Percentiles rank a stretch among this genome's conserved stretches.
These are phyloP conservation scores for Ataeniobius toweri DNA, from an alignment of 2,797 vertebrate species.

Conservation along the genomic window DNA sequence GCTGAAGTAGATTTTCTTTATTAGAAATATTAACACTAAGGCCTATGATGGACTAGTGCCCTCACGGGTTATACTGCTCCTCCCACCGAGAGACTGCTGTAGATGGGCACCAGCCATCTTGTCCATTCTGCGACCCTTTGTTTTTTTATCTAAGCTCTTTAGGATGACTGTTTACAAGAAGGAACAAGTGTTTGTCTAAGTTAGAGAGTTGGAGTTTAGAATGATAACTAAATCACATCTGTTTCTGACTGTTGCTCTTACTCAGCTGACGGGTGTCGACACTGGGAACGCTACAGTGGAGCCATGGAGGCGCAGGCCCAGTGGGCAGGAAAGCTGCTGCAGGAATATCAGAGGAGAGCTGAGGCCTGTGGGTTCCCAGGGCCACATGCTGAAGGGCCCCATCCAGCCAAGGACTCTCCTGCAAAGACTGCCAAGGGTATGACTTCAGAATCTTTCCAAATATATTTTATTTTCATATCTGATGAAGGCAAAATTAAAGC, in stretches of 20 bases:
- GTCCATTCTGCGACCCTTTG: not conserved
- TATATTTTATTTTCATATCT: not conserved
- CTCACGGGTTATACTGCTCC: not conserved
- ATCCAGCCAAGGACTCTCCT: slow-evolving; percentile 70
- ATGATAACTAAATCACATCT: slow-evolving; percentile 1
- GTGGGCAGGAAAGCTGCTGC: slow-evolving; percentile 89
- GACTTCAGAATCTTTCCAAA: not conserved
- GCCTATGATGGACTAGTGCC: not conserved
- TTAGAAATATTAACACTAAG: not conserved
- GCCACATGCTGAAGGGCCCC: slow-evolving; percentile 60
- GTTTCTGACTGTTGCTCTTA: slow-evolving; percentile 9
- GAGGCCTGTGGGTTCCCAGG: slow-evolving; percentile 78
- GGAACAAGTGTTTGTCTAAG: not conserved
- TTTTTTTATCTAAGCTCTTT: not conserved
- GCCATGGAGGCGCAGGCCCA: slow-evolving; percentile 91
- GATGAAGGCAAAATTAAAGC: not conserved
- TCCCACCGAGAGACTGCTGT: not conserved
- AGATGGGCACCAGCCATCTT: not conserved
- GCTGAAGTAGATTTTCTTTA: not conserved
- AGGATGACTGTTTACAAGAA: not conserved
- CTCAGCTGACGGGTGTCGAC: slow-evolving; percentile 89
- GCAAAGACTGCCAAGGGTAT: slow-evolving; percentile 70
- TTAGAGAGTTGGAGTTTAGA: not conserved
- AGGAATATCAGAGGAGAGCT: slow-evolving; percentile 87
- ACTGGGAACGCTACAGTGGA: slow-evolving; percentile 92